These are phyloP conservation scores for Varecia variegata DNA, from an alignment of 2,797 vertebrate genomes.

Conservation along the genomic window DNA sequence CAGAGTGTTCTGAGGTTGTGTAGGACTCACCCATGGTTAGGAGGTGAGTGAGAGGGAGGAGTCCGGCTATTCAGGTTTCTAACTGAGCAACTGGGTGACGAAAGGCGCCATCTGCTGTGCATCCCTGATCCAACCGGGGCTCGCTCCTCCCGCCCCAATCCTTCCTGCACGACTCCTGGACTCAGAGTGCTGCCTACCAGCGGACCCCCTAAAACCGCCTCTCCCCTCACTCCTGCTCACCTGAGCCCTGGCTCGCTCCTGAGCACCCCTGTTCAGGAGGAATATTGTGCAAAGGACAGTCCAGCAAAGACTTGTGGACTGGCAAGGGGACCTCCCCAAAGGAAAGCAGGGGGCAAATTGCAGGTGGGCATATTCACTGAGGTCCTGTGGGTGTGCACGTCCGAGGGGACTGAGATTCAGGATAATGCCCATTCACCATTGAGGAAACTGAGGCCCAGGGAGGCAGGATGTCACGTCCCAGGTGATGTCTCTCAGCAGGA, in stretches of 20 bases:
- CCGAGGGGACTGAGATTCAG: fast-evolving
- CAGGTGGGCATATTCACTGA: not conserved
- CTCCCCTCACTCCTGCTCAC: not conserved
- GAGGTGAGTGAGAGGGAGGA: too few relatives aligned
- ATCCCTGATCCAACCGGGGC: fast-evolving
- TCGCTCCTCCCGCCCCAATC: fast-evolving
- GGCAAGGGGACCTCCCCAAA: not conserved
- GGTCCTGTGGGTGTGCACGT: not conserved
- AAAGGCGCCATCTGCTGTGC: fast-evolving
- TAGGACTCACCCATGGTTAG: not conserved
- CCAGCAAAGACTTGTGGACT: not conserved
- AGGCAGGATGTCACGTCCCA: not conserved
- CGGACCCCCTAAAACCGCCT: fast-evolving
- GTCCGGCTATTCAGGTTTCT: not conserved
- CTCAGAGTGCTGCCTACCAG: too few relatives aligned
- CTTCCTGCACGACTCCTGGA: not conserved
- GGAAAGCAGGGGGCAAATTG: fast-evolving
- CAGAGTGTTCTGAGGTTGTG: not conserved
- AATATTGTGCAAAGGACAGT: not conserved
- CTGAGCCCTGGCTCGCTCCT: fast-evolving
- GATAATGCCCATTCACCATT: fast-evolving
- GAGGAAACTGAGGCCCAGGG: not conserved
- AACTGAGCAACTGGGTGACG: not conserved
- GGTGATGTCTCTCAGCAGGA: not conserved
- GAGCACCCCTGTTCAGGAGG: not conserved